A percentile compares a stretch with the other conserved stretches of the same genome.
phyloP scores from a whole-genome alignment of 2,113 vertebrate genomes.

The Zosterops hypoxanthus region DNA sequence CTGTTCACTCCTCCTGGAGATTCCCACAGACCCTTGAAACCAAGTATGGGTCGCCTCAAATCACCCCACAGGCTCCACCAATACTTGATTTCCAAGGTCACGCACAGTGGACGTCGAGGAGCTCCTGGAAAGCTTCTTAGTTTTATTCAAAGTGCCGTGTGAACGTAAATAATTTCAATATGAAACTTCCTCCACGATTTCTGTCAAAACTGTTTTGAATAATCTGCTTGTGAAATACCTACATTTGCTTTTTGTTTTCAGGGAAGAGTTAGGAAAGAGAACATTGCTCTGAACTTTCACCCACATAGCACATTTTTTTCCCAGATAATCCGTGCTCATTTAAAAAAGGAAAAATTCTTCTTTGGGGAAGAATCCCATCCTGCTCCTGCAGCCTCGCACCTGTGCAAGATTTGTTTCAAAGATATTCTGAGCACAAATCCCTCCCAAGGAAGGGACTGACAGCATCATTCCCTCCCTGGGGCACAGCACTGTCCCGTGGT shows the following conservation, averaged over 20 bases:
- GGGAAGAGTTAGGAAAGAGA: background rate
- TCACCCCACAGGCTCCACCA: slow-evolving; percentile 54
- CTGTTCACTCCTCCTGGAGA: background rate
- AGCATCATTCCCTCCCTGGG: background rate
- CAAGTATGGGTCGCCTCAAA: slow-evolving; percentile 58
- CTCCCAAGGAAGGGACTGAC: background rate
- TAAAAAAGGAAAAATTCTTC: background rate
- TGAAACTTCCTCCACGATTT: background rate
- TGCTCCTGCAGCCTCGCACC: background rate
- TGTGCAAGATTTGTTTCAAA: background rate
- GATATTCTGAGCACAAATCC: background rate
- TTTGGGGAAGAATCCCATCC: background rate
- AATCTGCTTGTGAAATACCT: background rate
- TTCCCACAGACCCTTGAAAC: slow-evolving; percentile 64
- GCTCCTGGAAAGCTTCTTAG: accelerated
- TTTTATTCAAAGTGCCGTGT: background rate
- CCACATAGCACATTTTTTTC: accelerated
- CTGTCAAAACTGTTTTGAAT: background rate
- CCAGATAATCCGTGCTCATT: background rate
- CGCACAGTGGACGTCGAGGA: accelerated
- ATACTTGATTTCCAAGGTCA: slow-evolving; percentile 62
- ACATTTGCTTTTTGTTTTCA: background rate
- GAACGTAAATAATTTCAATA: background rate
- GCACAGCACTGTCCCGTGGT: background rate
- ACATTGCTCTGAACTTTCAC: background rate